phyloP scores from a whole-genome alignment of 2,797 vertebrate genomes.

The Enteromius paludinosus region DNA sequence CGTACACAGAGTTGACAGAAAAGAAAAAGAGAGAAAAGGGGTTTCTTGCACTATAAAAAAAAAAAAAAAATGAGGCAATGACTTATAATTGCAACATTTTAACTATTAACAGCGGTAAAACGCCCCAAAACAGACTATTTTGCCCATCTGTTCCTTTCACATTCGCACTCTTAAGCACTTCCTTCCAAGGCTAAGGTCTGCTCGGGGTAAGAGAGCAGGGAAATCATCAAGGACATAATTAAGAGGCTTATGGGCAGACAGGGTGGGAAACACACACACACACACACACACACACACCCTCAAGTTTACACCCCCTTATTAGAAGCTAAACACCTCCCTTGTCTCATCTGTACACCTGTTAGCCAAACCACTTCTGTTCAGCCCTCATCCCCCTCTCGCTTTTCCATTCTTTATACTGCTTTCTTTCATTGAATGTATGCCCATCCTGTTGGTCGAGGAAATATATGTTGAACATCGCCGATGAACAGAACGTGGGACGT shows the following conservation, averaged over 20 bases:
- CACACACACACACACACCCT: conserved; percentile 69
- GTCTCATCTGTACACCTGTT: conserved; percentile 72
- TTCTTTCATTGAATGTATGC: conserved; percentile 32
- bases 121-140: conserved; percentile 39
- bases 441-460: not conserved
- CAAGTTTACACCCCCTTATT: conserved; percentile 77
- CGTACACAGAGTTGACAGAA: not conserved
- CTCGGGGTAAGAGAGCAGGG: conserved; percentile 76
- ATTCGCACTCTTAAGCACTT: conserved; percentile 55
- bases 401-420: not conserved
- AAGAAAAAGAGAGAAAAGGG: not conserved
- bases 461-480: not conserved
- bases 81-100: conserved; percentile 68
- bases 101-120: conserved; percentile 62
- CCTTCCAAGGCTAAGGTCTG: conserved; percentile 77
- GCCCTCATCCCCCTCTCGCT: conserved; percentile 28
- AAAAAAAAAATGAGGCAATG: conserved; percentile 36
- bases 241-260: conserved; percentile 78
- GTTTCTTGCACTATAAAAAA: not conserved
- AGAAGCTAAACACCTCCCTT: conserved; percentile 77
- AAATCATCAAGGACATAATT: conserved; percentile 85
- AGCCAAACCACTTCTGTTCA: conserved; percentile 24
- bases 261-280: conserved; percentile 63
- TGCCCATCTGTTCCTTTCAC: conserved; percentile 60
- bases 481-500: conserved; percentile 9